phyloP scores from a whole-genome alignment of 1,140 invertebrate species.

The Ostrea denselamellosa region DNA sequence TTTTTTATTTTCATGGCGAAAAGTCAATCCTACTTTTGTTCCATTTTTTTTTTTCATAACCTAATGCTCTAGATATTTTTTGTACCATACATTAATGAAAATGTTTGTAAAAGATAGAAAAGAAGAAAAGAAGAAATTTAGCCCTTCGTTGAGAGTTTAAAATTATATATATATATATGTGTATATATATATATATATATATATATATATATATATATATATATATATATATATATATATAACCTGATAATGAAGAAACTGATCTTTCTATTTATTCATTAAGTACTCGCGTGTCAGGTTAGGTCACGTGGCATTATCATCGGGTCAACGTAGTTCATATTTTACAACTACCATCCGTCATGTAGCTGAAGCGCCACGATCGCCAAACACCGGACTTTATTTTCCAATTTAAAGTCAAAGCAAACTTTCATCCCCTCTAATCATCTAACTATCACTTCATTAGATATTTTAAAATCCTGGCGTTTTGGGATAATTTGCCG shows the following conservation, averaged over 20 bases:
- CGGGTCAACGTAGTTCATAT: constrained; percentile 31
- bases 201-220: too few species aligned
- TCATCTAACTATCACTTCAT: constrained; percentile 38
- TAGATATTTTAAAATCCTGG: constrained; percentile 25
- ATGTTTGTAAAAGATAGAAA: too few species aligned
- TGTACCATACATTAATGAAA: too few species aligned
- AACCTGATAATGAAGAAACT: too few species aligned
- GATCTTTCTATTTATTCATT: background rate
- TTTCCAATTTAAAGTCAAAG: constrained; percentile 32
- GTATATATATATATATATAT: too few species aligned
- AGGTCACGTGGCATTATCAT: constrained; percentile 1
- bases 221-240: too few species aligned
- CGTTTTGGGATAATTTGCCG: constrained; percentile 22
- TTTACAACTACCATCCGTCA: constrained; percentile 40
- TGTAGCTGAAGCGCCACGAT: background rate
- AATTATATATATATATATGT: too few species aligned
- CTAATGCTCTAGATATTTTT: too few species aligned
- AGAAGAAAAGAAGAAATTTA: too few species aligned
- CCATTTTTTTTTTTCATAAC: too few species aligned
- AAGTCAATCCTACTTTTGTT: background rate
- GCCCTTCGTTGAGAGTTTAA: too few species aligned
- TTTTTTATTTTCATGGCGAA: background rate
- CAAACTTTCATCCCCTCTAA: constrained; percentile 34
- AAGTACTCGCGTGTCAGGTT: constrained; percentile 1
- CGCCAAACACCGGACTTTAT: constrained; percentile 18